Evolutionary conservation across 2,888 invertebrate genomes (phyloP).

Genomic region (Euclidia mi): DNA sequence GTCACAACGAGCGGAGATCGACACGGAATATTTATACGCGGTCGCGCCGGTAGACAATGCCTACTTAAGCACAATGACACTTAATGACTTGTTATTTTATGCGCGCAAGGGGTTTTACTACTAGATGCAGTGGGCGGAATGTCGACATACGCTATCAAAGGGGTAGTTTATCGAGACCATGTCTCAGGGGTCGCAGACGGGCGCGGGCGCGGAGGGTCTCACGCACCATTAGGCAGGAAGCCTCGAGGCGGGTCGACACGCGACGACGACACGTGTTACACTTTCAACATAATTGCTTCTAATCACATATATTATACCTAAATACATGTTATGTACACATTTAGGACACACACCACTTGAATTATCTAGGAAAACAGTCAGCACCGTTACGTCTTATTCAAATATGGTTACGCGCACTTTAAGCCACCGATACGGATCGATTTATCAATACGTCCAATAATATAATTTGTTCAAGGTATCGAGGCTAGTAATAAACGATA

Average conservation of each 20-base stretch:
- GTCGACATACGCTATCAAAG: slow-evolving; percentile 66
- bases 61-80: slow-evolving; percentile 36
- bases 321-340: slow-evolving; percentile 34
- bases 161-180: slow-evolving; percentile 73
- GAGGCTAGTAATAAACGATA: slow-evolving; percentile 16
- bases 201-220: slow-evolving; percentile 53
- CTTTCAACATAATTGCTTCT: slow-evolving; percentile 87
- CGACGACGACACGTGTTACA: slow-evolving; percentile 84
- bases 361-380: slow-evolving; percentile 24
- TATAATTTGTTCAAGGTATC: slow-evolving; percentile 14
- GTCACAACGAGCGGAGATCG: slow-evolving; percentile 44
- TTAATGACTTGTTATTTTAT: slow-evolving; percentile 40
- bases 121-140: slow-evolving; percentile 27
- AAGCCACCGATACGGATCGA: slow-evolving; percentile 27
- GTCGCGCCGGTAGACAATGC: slow-evolving; percentile 35
- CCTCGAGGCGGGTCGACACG: slow-evolving; percentile 78
- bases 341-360: slow-evolving; percentile 19
- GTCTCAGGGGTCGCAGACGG: slow-evolving; percentile 48
- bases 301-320: slow-evolving; percentile 73
- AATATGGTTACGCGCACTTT: slow-evolving; percentile 19
- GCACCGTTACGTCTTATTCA: slow-evolving; percentile 19
- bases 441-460: slow-evolving; percentile 17
- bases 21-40: slow-evolving; percentile 44
- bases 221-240: slow-evolving; percentile 86
- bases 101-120: slow-evolving; percentile 23